A percentile compares a stretch with the other conserved stretches of the same genome.
These are phyloP conservation scores for Pachymerium ferrugineum DNA, from an alignment of 2,888 invertebrate species.

Conservation along the genomic window DNA sequence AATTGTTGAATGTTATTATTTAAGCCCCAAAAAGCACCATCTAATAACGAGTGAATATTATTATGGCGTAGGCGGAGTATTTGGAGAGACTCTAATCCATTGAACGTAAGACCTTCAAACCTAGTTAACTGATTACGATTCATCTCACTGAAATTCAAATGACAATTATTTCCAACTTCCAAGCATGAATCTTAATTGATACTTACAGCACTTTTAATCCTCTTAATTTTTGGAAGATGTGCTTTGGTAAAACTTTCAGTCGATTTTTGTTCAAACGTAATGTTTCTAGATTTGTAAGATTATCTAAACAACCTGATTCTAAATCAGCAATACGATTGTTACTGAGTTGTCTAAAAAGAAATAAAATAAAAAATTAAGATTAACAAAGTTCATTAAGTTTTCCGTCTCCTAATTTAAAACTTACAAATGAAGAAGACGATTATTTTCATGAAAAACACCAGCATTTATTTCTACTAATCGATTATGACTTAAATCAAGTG, in stretches of 20 bases:
- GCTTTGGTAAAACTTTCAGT: constrained; percentile 58
- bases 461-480: constrained; percentile 55
- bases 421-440: constrained; percentile 53
- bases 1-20: constrained; percentile 57
- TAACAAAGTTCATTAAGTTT: too few species aligned
- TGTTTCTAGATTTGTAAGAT: constrained; percentile 63
- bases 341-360: constrained; percentile 57
- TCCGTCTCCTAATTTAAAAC: too few species aligned
- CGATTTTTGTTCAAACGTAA: constrained; percentile 75
- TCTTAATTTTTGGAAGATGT: constrained; percentile 63
- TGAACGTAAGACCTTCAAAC: constrained; percentile 75
- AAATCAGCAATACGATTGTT: constrained; percentile 67
- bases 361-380: not conserved
- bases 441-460: constrained; percentile 58
- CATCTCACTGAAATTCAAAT: constrained; percentile 59
- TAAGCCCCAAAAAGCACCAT: constrained; percentile 86
- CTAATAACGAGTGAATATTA: constrained; percentile 67
- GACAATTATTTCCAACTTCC: not conserved
- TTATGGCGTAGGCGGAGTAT: constrained; percentile 74
- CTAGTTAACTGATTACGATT: constrained; percentile 74
- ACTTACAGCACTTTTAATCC: constrained; percentile 67
- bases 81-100: constrained; percentile 65
- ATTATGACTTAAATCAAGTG: constrained; percentile 61
- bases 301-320: constrained; percentile 65
- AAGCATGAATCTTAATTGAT: constrained; percentile 28